Evolutionary conservation across 2,888 invertebrate genomes (phyloP).

Genomic region (Perizoma flavofasciatum): DNA sequence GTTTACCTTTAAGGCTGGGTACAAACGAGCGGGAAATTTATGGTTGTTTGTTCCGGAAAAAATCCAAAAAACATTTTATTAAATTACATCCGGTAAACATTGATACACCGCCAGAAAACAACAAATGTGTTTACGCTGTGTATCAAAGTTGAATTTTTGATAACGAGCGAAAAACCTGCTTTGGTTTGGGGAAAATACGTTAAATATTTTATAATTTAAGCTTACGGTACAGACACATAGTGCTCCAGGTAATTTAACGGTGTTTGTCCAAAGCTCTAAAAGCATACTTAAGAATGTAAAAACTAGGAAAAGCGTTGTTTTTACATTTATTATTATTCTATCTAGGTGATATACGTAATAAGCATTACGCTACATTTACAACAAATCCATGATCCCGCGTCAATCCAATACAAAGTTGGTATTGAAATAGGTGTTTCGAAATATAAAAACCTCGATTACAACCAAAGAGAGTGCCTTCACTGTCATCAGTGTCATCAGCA

Average conservation of each 20-base stretch:
- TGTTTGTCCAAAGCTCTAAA: slow-evolving; percentile 1
- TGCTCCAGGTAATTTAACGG: background rate
- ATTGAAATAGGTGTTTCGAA: no score
- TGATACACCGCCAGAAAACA: slow-evolving; percentile 39
- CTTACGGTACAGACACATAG: no score
- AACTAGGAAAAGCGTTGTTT: no score
- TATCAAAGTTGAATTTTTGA: slow-evolving; percentile 34
- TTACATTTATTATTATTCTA: no score
- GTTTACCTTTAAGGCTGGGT: slow-evolving; percentile 36
- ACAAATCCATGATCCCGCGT: no score
- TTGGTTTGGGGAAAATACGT: slow-evolving; percentile 5
- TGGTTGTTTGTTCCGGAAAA: slow-evolving; percentile 38
- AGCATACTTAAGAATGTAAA: no score
- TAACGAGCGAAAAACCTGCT: slow-evolving; percentile 23
- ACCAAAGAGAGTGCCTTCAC: background rate
- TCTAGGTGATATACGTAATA: no score
- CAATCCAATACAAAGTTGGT: no score
- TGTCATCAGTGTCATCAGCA: slow-evolving; percentile 24
- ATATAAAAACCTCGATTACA: background rate
- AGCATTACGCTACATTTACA: no score
- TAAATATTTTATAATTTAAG: slow-evolving; percentile 5
- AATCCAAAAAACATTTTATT: slow-evolving; percentile 37
- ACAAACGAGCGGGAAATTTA: slow-evolving; percentile 38
- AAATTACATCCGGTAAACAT: slow-evolving; percentile 42
- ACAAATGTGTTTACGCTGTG: slow-evolving; percentile 39